A percentile compares a stretch with the other conserved stretches of the same genome.
phyloP scores from a whole-genome alignment of 2,113 vertebrate species.

The Trichechus manatus region DNA sequence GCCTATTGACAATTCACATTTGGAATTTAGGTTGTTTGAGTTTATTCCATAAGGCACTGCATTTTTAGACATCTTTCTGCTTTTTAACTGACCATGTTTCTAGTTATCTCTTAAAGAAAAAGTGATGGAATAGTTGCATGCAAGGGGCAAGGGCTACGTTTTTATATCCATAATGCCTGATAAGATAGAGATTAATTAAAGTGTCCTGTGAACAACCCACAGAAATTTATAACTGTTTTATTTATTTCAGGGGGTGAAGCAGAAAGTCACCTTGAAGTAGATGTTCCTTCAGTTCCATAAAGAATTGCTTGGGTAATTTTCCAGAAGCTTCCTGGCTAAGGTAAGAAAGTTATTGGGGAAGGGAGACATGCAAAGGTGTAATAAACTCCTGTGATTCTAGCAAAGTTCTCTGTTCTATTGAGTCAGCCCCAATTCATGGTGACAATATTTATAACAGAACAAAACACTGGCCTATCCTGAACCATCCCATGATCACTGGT shows the following conservation, averaged over 20 bases:
- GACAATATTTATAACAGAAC: too few species aligned
- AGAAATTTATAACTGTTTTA: neutral
- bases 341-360: neutral
- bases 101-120: slow-evolving; percentile 31
- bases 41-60: neutral
- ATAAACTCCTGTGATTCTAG: neutral
- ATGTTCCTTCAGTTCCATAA: neutral
- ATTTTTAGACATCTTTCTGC: neutral
- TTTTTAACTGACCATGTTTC: neutral
- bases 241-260: neutral
- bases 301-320: neutral
- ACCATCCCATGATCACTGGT: too few species aligned
- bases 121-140: neutral
- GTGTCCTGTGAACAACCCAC: neutral
- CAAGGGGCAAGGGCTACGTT: neutral
- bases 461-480: too few species aligned
- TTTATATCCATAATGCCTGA: neutral
- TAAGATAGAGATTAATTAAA: neutral
- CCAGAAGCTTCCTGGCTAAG: neutral
- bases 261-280: neutral
- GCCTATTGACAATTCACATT: neutral
- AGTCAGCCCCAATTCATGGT: too few species aligned
- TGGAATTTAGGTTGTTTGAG: neutral
- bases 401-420: neutral
- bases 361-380: rapidly evolving